These are phyloP conservation scores for Micromys minutus DNA, from an alignment of 2,113 vertebrate species.

Conservation along the genomic window DNA sequence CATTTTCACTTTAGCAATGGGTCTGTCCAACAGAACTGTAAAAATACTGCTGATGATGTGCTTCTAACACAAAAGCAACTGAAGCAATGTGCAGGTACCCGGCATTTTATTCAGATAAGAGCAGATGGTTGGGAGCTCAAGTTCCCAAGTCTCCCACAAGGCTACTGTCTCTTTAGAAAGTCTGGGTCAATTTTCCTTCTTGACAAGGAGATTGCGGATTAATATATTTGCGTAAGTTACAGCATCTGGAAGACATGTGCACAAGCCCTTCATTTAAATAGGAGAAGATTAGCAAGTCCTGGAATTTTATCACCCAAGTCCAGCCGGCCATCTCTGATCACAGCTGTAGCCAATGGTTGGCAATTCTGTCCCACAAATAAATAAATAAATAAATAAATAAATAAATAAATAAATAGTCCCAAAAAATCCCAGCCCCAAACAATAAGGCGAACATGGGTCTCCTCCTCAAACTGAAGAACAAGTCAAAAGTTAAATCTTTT, in stretches of 20 bases:
- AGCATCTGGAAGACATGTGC: conserved; percentile 13
- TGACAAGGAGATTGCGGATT: neutral
- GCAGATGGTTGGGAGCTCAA: conserved; percentile 44
- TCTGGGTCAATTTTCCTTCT: neutral
- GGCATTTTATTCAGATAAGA: neutral
- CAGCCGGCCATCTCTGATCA: neutral
- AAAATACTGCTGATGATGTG: conserved; percentile 2
- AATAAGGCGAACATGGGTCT: neutral
- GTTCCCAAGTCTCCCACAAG: neutral
- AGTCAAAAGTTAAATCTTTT: neutral
- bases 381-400: no score
- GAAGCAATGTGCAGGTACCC: neutral
- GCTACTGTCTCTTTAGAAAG: neutral
- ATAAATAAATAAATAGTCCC: no score
- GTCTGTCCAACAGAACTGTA: neutral
- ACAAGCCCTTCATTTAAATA: neutral
- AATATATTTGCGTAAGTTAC: conserved; percentile 31
- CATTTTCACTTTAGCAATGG: conserved; percentile 17
- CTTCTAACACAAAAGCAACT: conserved; percentile 9
- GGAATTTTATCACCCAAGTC: neutral
- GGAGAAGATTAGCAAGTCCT: neutral
- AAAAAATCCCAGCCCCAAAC: no score
- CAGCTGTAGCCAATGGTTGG: neutral
- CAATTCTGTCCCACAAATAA: neutral
- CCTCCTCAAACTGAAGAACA: neutral